Conservation (phyloP, 2,888 invertebrate species). For the Protonemura montana region DNA sequence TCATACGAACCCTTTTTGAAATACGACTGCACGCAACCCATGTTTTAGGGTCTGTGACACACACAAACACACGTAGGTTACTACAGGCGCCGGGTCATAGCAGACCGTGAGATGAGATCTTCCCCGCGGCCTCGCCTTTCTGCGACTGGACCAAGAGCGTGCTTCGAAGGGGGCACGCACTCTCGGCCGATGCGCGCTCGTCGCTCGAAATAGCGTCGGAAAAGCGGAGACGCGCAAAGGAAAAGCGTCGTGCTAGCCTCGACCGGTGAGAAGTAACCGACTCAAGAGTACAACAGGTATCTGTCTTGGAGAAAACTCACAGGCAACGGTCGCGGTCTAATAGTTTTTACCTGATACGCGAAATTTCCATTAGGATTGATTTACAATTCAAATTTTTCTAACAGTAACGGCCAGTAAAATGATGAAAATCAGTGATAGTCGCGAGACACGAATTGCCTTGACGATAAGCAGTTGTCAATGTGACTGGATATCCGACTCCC, state of each 20-base stretch:
- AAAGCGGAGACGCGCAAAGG: background rate
- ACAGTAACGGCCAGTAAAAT: background rate
- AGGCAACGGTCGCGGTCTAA: background rate
- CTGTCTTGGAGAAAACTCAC: background rate
- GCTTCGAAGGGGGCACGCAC: background rate
- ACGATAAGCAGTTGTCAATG: background rate
- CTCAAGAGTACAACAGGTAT: background rate
- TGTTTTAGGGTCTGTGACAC: slow-evolving; percentile 38
- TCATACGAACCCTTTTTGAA: slow-evolving; percentile 52
- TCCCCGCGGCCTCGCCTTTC: background rate
- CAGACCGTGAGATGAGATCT: background rate
- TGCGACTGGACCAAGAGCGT: background rate
- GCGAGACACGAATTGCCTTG: background rate
- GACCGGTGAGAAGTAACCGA: background rate
- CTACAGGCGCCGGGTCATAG: background rate
- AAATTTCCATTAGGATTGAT: background rate
- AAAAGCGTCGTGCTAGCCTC: background rate
- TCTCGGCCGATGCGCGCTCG: background rate
- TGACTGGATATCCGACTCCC: too few relatives aligned
- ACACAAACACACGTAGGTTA: background rate
- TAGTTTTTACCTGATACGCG: background rate
- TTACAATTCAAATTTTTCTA: background rate
- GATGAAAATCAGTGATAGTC: background rate
- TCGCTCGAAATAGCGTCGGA: background rate
- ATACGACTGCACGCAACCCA: slow-evolving; percentile 52